phyloP scores from a whole-genome alignment of 1,140 invertebrate species.

The Coenobita brevimanus region DNA sequence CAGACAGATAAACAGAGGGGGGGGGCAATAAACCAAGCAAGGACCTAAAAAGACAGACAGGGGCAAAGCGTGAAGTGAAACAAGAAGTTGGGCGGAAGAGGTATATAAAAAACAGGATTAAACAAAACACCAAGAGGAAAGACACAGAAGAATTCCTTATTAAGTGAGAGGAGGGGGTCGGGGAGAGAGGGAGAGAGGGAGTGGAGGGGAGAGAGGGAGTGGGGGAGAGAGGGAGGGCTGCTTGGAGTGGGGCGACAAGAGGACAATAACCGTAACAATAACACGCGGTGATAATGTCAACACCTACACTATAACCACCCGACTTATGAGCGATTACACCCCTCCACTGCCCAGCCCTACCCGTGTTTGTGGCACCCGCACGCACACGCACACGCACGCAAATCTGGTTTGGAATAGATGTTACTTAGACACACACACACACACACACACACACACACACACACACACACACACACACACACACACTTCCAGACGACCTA shows the following conservation, averaged over 20 bases:
- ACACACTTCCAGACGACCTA: too few species aligned
- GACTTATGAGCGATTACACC: conserved; percentile 19
- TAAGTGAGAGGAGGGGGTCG: neutral
- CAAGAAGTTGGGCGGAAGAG: too few species aligned
- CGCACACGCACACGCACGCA: conserved; percentile 9
- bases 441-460: conserved; percentile 1
- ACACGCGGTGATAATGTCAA: conserved; percentile 37
- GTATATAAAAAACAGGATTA: too few species aligned
- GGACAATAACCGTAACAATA: conserved; percentile 44
- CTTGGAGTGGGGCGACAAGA: neutral
- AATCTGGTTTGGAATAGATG: too few species aligned
- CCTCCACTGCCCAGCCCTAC: neutral
- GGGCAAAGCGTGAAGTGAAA: too few species aligned
- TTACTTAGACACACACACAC: conserved; percentile 1
- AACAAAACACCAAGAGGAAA: too few species aligned
- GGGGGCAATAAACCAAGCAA: too few species aligned
- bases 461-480: too few species aligned
- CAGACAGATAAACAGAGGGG: too few species aligned
- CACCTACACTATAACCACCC: conserved; percentile 15
- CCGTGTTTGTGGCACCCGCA: neutral
- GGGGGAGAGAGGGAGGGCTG: neutral
- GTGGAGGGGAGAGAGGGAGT: neutral
- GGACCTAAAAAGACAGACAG: too few species aligned
- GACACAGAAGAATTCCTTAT: too few species aligned
- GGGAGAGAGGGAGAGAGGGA: neutral